These are phyloP conservation scores for Rallus crepitans DNA, from an alignment of 2,797 vertebrate species.

Conservation along the genomic window DNA sequence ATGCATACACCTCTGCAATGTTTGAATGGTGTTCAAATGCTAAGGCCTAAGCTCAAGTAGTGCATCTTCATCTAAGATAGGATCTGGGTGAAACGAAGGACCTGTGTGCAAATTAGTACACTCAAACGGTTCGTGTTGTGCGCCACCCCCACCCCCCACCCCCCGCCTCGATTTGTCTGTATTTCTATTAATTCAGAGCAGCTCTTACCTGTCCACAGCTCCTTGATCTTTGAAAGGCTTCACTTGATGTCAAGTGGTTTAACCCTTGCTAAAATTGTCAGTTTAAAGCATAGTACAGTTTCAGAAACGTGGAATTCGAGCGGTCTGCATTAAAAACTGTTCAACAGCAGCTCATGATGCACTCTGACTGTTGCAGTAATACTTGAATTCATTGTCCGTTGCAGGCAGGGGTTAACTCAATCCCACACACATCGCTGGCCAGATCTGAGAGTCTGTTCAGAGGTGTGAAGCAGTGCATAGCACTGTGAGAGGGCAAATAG, in stretches of 20 bases:
- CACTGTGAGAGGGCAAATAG: background rate
- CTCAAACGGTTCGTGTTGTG: background rate
- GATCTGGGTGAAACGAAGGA: background rate
- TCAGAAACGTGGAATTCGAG: background rate
- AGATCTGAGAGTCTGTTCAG: background rate
- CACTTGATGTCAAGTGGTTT: background rate
- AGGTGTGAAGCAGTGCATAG: background rate
- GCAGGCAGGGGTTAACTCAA: background rate
- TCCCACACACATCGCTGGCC: background rate
- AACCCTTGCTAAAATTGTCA: background rate
- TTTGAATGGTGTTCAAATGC: background rate
- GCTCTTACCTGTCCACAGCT: background rate
- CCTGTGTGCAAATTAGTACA: background rate
- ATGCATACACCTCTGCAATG: background rate
- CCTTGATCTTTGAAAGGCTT: conserved; percentile 36
- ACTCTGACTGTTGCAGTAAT: background rate
- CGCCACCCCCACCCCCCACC: too few species aligned
- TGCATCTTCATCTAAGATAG: background rate
- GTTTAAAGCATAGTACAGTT: background rate
- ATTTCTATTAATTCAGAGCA: background rate
- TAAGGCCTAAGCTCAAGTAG: background rate
- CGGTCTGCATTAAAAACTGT: conserved; percentile 5
- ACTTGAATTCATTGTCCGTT: background rate
- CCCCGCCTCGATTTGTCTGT: background rate
- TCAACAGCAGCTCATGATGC: background rate